phyloP scores from a whole-genome alignment of 2,797 vertebrate species.

The Cuniculus paca region DNA sequence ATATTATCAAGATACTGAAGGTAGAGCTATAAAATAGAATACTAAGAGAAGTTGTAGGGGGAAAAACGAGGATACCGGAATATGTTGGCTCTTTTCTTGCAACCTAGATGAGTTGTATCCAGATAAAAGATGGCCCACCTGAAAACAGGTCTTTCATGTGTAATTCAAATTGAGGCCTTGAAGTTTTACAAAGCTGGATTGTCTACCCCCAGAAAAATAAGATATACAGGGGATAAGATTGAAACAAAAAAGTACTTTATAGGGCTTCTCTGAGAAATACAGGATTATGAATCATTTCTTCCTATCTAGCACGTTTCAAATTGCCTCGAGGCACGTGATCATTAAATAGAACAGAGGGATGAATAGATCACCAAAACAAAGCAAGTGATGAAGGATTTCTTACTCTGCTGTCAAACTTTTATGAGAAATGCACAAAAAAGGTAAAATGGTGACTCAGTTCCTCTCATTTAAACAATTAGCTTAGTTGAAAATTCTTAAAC shows the following conservation, averaged over 20 bases:
- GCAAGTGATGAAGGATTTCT: not conserved
- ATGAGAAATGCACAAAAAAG: not conserved
- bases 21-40: not conserved
- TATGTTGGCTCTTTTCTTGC: not conserved
- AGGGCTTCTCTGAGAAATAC: not conserved
- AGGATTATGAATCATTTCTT: constrained; percentile 11
- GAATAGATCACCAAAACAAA: constrained; percentile 11
- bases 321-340: not conserved
- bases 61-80: not conserved
- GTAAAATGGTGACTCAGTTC: not conserved
- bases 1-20: not conserved
- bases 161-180: not conserved
- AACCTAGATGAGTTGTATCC: not conserved
- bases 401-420: not conserved
- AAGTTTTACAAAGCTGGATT: not conserved
- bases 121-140: not conserved
- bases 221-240: not conserved
- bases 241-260: not conserved
- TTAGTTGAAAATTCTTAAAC: not conserved
- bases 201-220: not conserved
- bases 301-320: not conserved
- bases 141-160: not conserved
- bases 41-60: not conserved
- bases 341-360: not conserved
- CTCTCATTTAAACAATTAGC: not conserved